A percentile compares a stretch with the other conserved stretches of the same genome.
Evolutionary conservation across 2,888 invertebrate genomes (phyloP).

Genomic region (Thymelicus sylvestris): DNA sequence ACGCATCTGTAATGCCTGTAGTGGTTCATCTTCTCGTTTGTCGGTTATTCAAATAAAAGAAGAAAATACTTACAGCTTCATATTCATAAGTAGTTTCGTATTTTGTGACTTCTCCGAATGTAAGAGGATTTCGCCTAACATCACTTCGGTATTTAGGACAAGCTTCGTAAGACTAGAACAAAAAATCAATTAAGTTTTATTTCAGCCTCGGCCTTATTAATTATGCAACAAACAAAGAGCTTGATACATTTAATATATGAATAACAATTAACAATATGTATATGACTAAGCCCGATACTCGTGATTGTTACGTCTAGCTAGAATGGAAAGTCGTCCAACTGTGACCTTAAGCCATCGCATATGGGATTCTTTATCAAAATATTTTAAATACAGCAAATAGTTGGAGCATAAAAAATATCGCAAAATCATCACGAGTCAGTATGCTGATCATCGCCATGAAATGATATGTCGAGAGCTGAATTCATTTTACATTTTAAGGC

Average conservation of each 20-base stretch:
- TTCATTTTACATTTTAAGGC: too few species aligned
- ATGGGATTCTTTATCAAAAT: too few species aligned
- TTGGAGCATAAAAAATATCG: too few species aligned
- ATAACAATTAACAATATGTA: background rate
- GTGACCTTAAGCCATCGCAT: too few species aligned
- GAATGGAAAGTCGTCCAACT: background rate
- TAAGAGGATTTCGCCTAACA: constrained; percentile 19
- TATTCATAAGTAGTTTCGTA: constrained; percentile 29
- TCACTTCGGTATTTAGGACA: constrained; percentile 31
- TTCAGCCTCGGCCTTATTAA: background rate
- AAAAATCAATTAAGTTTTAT: background rate
- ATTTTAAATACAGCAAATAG: too few species aligned
- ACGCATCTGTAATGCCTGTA: too few species aligned
- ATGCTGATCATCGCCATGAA: too few species aligned
- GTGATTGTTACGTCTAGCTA: background rate
- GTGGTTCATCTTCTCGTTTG: too few species aligned
- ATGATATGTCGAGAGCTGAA: too few species aligned
- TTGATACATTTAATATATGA: background rate
- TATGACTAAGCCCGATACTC: background rate
- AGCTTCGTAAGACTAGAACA: constrained; percentile 39
- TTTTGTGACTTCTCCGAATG: constrained; percentile 25
- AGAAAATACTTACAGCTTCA: constrained; percentile 23
- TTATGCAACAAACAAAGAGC: background rate
- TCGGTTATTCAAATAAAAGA: constrained; percentile 42
- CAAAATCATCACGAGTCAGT: too few species aligned